Evolutionary conservation across 2,797 vertebrate species (phyloP), one percentile per base, ranked within the genome.

Genomic region (Chloroceryle amazona): DNA sequence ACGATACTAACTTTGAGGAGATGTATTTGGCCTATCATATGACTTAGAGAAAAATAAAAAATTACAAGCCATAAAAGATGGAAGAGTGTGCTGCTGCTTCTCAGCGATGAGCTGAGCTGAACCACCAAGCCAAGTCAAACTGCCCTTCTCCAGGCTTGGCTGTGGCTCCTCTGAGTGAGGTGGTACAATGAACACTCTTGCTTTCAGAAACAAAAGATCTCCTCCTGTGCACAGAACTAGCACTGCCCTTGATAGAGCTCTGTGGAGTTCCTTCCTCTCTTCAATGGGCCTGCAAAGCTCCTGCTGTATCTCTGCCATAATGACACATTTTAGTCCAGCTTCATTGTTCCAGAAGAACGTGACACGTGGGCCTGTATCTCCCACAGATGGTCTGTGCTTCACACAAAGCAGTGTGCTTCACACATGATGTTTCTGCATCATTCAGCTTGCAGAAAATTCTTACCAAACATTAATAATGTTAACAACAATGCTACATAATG

Each of bases 211-310:
- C 39, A 17, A 57, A 70, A 66, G 62, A 9, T 49, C 63, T 79
- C 66, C 20, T 81, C 58, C 41, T 37, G n/a, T 20, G 25, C 6
- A 5, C 1, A 44, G 33, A 0, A 4, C 33, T 46, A 83, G 17
- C 3, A 1, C 37, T 46, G 51, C 39, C 44, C 41, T 1, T 10
- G 41, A 28, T 7, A 44, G 0, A 2, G 41, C 20, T 62, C 1
- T 4, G 16, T 1, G 19, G 60, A 55, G 41, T 46, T 33, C 65
- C 39, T 72, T 67, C 42, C n/a, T 47, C 60, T 72, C 55, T 49
- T 33, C 49, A 54, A 29, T 4, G 18, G 76, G 4, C 13, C n/a
- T 67, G 63, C 18, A 72, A 42, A 71, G 23, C 31, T 58, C 39
- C 68, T 54, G 37, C 41, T 4, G 4, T 11, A 33, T 3, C 52